Base-by-base conservation (phyloP, 2,888 invertebrate genomes). In the Cheilosia pagana region DNA sequence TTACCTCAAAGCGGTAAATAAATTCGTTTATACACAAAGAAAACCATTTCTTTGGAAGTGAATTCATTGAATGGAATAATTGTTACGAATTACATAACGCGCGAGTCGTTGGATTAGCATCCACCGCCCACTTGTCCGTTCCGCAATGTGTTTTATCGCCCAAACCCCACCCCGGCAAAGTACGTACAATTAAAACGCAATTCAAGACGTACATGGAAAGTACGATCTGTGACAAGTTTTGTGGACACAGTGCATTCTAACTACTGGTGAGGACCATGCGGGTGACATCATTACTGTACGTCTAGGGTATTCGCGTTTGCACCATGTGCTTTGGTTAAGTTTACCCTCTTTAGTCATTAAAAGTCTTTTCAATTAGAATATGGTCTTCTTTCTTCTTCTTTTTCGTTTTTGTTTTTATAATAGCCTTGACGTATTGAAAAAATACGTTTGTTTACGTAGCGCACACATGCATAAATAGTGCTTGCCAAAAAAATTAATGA, bases 111-210 rank as follows among this genome's bases (percentile, higher is more conserved):
- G 63, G 76, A 72, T 71, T 60, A 65, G 43, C 55, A 62, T n/a
- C 16, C 10, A 50, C 39, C 60, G 1, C 68, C 21, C 39, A 74
- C 50, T 41, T 35, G 48, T 14, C 53, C 16, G 57, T 60, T 82
- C 48, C 48, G 35, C 28, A 71, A 71, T 76, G 57, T 31, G 35
- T 77, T 71, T 53, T 63, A 53, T 71, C n/a, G 3, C 21, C 21
- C 12, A 48, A 62, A 16, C 62, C 55, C 10, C 65, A 72, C 55
- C 72, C 65, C 53, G 39, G 21, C 77, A 77, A 77, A 72, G 35
- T 12, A 35, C 72, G 55, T 53, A 8, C 28, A 77, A 82, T 67
- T 82, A 72, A 77, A 81, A 68, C 19, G 45, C 6, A 60, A 60
- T 53, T 74, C 35, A 65, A 60, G 21, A 60, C 60, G 45, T 14